A percentile compares a stretch with the other conserved stretches of the same genome.
These are phyloP conservation scores for Trogon melanurus DNA, from an alignment of 2,113 vertebrate species.

Conservation along the genomic window DNA sequence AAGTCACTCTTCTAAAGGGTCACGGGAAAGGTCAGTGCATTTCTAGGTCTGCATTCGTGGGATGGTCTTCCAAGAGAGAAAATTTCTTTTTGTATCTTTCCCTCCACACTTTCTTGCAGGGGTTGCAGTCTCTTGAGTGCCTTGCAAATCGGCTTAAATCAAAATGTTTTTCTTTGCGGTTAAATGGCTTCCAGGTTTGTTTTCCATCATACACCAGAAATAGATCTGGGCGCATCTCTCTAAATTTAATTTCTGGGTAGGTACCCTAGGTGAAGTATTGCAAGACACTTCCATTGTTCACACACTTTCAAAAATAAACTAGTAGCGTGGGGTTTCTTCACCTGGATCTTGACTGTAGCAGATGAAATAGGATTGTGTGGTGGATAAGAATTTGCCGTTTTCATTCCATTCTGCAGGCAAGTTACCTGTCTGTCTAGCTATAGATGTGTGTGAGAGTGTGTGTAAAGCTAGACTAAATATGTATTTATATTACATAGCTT, in stretches of 20 bases:
- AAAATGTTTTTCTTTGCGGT: conserved; percentile 19
- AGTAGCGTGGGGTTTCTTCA: neutral
- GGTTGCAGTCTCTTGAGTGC: conserved; percentile 26
- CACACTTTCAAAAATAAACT: neutral
- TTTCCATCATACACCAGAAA: neutral
- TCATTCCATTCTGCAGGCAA: neutral
- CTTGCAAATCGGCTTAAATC: neutral
- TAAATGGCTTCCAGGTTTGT: neutral
- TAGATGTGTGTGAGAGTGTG: neutral
- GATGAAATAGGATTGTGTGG: neutral
- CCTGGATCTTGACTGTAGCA: neutral
- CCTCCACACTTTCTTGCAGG: neutral
- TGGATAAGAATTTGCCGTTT: neutral
- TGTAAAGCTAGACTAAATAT: neutral
- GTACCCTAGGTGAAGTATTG: neutral
- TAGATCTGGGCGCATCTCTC: neutral
- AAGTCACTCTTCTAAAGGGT: conserved; percentile 35
- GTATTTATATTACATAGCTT: neutral
- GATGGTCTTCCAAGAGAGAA: neutral
- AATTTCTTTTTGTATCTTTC: neutral
- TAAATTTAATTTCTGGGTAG: neutral
- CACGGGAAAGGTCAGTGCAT: conserved; percentile 43
- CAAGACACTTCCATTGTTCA: neutral
- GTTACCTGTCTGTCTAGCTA: neutral
- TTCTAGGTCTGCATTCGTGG: conserved; percentile 29